Base-by-base conservation (phyloP, 2,888 invertebrate genomes). In the Seira musarum region DNA sequence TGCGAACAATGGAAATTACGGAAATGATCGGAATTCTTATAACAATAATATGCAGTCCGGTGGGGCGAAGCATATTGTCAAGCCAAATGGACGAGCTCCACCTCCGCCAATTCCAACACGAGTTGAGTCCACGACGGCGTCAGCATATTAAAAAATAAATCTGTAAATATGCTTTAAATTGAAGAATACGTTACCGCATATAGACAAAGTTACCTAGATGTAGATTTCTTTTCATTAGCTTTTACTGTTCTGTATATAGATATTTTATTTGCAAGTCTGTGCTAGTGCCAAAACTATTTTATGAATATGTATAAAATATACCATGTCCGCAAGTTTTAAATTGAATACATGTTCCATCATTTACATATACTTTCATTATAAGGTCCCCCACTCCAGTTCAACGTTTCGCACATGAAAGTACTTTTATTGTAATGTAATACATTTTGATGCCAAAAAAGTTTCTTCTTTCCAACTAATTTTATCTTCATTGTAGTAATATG, bases 81-180 rank as follows among this genome's bases (percentile, higher is more conserved):
- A 82, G n/a, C 82, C 84, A 0, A 60, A 30, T 49, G 81, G 25
- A 21, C 19, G 64, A 30, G 71, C 80, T 1, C 84, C 84, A 5
- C 84, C 84, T 10, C 84, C 83, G 10, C 83, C 83, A 6, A 65
- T 82, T 40, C 84, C 84, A 19, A 70, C 75, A 15, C 68, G 84
- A 30, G 75, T 84, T 30, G 82, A 84, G 30, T 83, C 83, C n/a
- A 81, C 46, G 40, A 40, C 40, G 13, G 40, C 40, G 6, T 40
- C 40, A 2, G 75, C 75, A 0, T 80, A 80, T 19, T 80, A 74
- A 40, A 40, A 40, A 40, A 8, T 40, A 5, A 40, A 8, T 40
- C 13, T 40, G 40, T 40, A 40, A 5, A n/a, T n/a, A n/a, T n/a
- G n/a, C n/a, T n/a, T n/a, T n/a, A n/a, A n/a, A n/a, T n/a, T n/a